A percentile compares a stretch with the other conserved stretches of the same genome.
These are phyloP conservation scores for Oncorhynchus mykiss DNA, from an alignment of 2,113 vertebrate genomes.

Conservation along the genomic window DNA sequence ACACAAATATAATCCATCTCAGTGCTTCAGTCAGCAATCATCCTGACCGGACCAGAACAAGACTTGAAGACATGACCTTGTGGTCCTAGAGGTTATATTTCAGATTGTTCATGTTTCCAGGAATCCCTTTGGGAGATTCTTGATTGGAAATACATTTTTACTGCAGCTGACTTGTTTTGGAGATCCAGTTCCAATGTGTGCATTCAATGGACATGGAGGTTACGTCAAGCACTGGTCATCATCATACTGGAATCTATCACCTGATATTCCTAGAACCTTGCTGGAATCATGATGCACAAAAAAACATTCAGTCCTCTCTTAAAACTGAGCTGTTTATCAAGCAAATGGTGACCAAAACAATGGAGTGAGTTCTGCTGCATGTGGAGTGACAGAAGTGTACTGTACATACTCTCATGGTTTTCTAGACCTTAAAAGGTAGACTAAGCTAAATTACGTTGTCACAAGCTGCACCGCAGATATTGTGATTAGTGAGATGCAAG, in stretches of 20 bases:
- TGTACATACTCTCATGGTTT: conserved; percentile 23
- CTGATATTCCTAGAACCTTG: neutral
- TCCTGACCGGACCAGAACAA: neutral
- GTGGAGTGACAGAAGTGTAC: neutral
- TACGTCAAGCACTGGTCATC: neutral
- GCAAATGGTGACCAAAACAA: neutral
- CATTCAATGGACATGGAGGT: neutral
- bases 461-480: too few species aligned
- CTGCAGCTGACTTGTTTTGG: neutral
- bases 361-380: neutral
- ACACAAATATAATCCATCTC: neutral
- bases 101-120: neutral
- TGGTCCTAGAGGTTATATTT: neutral
- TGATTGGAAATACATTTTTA: neutral
- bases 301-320: neutral
- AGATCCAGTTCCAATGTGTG: neutral
- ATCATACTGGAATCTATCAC: neutral
- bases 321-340: neutral
- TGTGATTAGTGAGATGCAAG: too few species aligned
- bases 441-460: too few species aligned
- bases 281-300: neutral
- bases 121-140: neutral
- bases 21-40: conserved; percentile 1
- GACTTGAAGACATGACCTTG: neutral
- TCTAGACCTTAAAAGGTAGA: conserved; percentile 5